Percentiles rank a stretch among this genome's conserved stretches.
phyloP scores from a whole-genome alignment of 35 echinoderm and acorn worm genomes.

The Chiridota heheva region DNA sequence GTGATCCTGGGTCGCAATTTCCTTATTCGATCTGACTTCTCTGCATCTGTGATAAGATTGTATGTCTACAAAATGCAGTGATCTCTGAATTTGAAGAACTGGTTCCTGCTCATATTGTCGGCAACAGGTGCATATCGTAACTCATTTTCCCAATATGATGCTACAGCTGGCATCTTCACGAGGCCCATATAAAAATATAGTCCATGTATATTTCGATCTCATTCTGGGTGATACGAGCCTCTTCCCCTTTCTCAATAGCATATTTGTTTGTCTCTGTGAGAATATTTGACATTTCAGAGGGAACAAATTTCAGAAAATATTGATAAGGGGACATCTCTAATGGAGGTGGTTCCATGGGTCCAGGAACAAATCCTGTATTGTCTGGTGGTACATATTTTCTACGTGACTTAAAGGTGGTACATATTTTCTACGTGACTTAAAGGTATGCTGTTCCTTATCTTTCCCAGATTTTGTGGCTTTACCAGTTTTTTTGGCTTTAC shows the following conservation, averaged over 20 bases:
- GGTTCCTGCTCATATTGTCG: conserved; percentile 1
- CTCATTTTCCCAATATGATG: conserved; percentile 15
- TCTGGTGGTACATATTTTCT: neutral
- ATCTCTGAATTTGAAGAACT: neutral
- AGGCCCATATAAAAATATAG: conserved; percentile 26
- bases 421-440: neutral
- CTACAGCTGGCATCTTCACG: conserved; percentile 4
- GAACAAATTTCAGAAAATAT: conserved; percentile 9
- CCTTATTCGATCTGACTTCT: neutral
- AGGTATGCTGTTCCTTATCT: conserved; percentile 8
- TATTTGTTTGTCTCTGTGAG: conserved; percentile 27
- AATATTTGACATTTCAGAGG: conserved; percentile 1
- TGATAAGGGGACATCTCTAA: conserved; percentile 9
- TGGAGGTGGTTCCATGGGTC: conserved; percentile 16
- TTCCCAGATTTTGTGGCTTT: too few species aligned
- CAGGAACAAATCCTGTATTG: neutral
- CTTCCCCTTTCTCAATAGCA: conserved; percentile 18
- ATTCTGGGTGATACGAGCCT: conserved; percentile 11
- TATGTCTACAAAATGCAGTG: conserved; percentile 1
- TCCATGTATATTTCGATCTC: conserved; percentile 9
- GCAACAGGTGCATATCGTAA: neutral
- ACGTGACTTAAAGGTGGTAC: neutral
- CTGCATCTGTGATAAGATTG: neutral
- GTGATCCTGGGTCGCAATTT: conserved; percentile 11
- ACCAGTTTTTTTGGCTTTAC: conserved; percentile 2